Evolutionary conservation across 2,113 vertebrate species (phyloP), one percentile per base, ranked within the genome.

Genomic region (Oostethus manadensis): DNA sequence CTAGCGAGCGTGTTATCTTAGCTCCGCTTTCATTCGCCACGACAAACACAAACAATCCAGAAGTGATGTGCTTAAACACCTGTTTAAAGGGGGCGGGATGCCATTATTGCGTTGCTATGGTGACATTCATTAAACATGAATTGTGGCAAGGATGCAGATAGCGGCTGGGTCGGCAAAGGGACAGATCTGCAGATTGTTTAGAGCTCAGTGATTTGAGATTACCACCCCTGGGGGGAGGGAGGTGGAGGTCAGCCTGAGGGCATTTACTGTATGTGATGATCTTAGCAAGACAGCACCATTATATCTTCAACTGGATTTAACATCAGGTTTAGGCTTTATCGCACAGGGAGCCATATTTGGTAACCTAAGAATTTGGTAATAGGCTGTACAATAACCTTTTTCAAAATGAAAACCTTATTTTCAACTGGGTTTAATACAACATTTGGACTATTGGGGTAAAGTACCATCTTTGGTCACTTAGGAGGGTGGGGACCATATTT

Each of bases 41-140:
- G 29, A 33, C 29, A 33, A 33, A 33, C 29, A 33, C 7, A 8
- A 6, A 33, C 29, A 33, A 33, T 33, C 29, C 8, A 33, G 29
- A 42, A 13, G 38, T 42, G 13, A 42, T 13, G 13, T 23, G 11
- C 16, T 62, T 62, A n/a, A 14, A 66, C 76, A 71, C 60, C 69
- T 71, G 67, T 68, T 77, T 55, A 56, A 79, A 76, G 40, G 59
- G 15, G 35, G 64, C 61, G 54, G 64, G 33, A 67, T 70, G 18
- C n/a, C 53, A 9, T 21, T 20, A 16, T 55, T 20, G 35, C 35
- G 18, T 40, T 9, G 53, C 67, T 73, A 62, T 43, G 73, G 61
- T 60, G 62, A 87, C 13, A 42, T 88, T 75, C 85, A 89, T 90
- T 88, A 89, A 90, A 87, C 83, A 90, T 89, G 85, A 88, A 81